Conservation (phyloP, 2,888 invertebrate genomes). For the Ichneumon xanthorius region DNA sequence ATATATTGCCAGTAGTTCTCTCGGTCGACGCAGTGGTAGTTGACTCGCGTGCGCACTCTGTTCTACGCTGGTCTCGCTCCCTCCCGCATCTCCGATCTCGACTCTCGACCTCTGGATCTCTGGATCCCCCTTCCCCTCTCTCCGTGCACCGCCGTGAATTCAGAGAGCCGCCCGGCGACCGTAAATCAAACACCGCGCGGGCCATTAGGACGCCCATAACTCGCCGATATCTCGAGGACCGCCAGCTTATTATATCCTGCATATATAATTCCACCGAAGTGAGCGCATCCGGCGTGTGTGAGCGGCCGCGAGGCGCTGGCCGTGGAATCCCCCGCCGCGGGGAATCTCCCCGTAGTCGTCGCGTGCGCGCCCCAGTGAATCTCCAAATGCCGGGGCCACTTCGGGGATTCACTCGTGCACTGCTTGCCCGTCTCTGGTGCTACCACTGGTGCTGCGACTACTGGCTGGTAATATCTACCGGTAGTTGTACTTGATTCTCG, state of each 20-base stretch:
- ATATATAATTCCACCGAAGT: slow-evolving; percentile 81
- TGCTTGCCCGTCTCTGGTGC: slow-evolving; percentile 7
- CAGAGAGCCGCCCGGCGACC: slow-evolving; percentile 72
- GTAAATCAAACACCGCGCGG: slow-evolving; percentile 83
- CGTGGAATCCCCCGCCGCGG: background rate
- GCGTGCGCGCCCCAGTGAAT: slow-evolving; percentile 57
- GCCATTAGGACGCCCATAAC: slow-evolving; percentile 83
- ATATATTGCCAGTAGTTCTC: slow-evolving; percentile 13
- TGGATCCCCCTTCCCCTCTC: slow-evolving; percentile 52
- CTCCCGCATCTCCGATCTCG: slow-evolving; percentile 29
- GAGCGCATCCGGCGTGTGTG: slow-evolving; percentile 68
- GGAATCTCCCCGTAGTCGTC: background rate
- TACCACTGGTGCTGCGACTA: background rate
- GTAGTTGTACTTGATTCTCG: slow-evolving; percentile 36
- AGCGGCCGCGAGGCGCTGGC: slow-evolving; percentile 1
- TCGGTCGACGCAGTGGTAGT: slow-evolving; percentile 48
- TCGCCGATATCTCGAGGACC: slow-evolving; percentile 84
- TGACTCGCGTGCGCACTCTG: slow-evolving; percentile 51
- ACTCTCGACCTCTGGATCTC: slow-evolving; percentile 65
- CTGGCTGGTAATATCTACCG: background rate
- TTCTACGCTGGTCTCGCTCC: slow-evolving; percentile 30
- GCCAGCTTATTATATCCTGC: slow-evolving; percentile 84
- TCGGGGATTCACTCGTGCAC: slow-evolving; percentile 57
- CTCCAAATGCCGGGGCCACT: slow-evolving; percentile 50
- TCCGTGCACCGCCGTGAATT: slow-evolving; percentile 71